Conservation (phyloP, 2,888 invertebrate species). For the Psylliodes chrysocephalus region DNA sequence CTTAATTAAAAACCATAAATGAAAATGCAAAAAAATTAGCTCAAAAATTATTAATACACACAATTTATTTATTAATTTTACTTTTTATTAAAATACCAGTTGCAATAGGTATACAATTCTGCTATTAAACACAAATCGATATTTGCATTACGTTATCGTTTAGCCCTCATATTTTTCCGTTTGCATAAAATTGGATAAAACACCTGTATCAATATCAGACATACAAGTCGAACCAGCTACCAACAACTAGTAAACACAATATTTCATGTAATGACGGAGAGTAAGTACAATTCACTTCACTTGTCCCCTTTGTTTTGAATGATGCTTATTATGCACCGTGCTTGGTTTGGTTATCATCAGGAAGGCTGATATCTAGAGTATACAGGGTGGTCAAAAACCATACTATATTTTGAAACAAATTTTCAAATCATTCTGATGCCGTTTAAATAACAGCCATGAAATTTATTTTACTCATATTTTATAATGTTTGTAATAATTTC, state of each 20-base stretch:
- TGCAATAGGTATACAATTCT: too few species aligned
- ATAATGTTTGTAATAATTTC: too few species aligned
- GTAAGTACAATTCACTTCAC: slow-evolving; percentile 48
- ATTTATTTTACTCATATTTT: too few species aligned
- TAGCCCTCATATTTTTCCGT: neutral
- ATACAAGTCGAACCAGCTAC: neutral
- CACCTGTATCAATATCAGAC: neutral
- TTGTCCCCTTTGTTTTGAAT: slow-evolving; percentile 46
- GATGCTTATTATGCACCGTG: slow-evolving; percentile 46
- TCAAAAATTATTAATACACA: too few species aligned
- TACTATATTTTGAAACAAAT: too few species aligned
- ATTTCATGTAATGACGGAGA: slow-evolving; percentile 1
- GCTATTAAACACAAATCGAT: too few species aligned
- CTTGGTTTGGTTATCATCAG: slow-evolving; percentile 52
- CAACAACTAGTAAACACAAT: neutral
- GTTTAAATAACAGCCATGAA: too few species aligned
- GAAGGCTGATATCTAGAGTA: slow-evolving; percentile 46
- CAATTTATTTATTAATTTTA: too few species aligned
- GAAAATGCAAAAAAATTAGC: too few species aligned
- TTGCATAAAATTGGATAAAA: neutral
- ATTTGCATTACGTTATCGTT: neutral
- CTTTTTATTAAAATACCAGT: too few species aligned
- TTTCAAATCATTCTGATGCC: too few species aligned
- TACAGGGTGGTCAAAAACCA: neutral
- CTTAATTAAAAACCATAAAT: too few species aligned